These are phyloP conservation scores for Chaetoderma sp. DNA, from an alignment of 2,888 invertebrate genomes.

Conservation along the genomic window DNA sequence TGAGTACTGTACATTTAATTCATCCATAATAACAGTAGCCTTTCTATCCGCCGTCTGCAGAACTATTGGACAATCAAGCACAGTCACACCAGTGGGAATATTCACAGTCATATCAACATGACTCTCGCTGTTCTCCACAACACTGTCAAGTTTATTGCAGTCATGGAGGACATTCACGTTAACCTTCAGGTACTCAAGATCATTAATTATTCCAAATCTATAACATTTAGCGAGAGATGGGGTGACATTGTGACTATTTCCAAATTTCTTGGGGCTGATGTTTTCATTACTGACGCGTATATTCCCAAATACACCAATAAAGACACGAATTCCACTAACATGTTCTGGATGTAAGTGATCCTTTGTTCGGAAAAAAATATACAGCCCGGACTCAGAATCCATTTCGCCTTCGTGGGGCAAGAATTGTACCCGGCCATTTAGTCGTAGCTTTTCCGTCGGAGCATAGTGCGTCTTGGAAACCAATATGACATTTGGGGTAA, in stretches of 20 bases:
- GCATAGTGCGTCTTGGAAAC: conserved; percentile 50
- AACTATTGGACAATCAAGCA: conserved; percentile 52
- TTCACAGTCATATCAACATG: conserved; percentile 42
- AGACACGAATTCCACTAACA: conserved; percentile 54
- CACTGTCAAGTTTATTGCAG: conserved; percentile 54
- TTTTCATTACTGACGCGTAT: conserved; percentile 45
- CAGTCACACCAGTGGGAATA: conserved; percentile 39
- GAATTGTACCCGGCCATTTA: conserved; percentile 55
- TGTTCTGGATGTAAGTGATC: conserved; percentile 51
- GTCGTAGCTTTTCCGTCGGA: conserved; percentile 41
- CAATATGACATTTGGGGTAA: conserved; percentile 51
- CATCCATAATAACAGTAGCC: conserved; percentile 55
- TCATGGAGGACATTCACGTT: conserved; percentile 49
- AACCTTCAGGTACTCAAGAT: conserved; percentile 44
- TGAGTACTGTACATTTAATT: conserved; percentile 49
- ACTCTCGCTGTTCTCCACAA: conserved; percentile 38
- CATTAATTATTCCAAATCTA: conserved; percentile 51
- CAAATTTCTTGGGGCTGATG: conserved; percentile 30
- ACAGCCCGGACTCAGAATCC: conserved; percentile 50
- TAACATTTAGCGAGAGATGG: conserved; percentile 53
- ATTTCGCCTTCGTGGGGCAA: conserved; percentile 44
- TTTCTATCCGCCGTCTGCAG: conserved; percentile 56
- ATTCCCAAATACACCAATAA: conserved; percentile 54
- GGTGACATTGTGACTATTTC: conserved; percentile 45
- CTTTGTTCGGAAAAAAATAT: conserved; percentile 53